A percentile compares a stretch with the other conserved stretches of the same genome.
These are phyloP conservation scores for Deilephila porcellus DNA, from an alignment of 2,888 invertebrate species.

Conservation along the genomic window DNA sequence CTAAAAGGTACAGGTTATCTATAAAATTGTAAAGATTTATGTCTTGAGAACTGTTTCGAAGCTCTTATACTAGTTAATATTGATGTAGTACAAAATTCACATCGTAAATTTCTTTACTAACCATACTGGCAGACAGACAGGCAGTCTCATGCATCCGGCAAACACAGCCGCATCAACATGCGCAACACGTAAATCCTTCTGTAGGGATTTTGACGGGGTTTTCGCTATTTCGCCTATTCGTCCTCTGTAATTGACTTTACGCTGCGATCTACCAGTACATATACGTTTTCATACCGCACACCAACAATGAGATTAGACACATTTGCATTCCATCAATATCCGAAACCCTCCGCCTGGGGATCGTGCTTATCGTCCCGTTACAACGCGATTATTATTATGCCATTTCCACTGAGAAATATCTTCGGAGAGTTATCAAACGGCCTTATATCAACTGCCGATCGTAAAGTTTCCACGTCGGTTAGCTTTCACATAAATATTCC, in stretches of 20 bases:
- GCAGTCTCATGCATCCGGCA: not conserved
- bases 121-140: not conserved
- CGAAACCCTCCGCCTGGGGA: slow-evolving; percentile 52
- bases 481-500: slow-evolving; percentile 28
- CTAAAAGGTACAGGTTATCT: not conserved
- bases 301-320: slow-evolving; percentile 28
- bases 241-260: slow-evolving; percentile 20
- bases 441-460: slow-evolving; percentile 29
- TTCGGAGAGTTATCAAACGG: slow-evolving; percentile 42
- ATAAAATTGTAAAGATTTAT: not conserved
- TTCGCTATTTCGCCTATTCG: slow-evolving; percentile 16
- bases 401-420: slow-evolving; percentile 48
- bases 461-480: slow-evolving; percentile 29
- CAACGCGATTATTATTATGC: slow-evolving; percentile 57
- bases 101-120: not conserved
- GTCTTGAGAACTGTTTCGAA: not conserved
- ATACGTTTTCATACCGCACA: not conserved
- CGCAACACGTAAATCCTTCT: slow-evolving; percentile 23
- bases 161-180: slow-evolving; percentile 4
- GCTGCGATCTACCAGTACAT: slow-evolving; percentile 1
- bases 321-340: slow-evolving; percentile 69
- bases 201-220: slow-evolving; percentile 17
- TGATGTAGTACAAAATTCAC: not conserved
- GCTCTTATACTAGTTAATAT: not conserved
- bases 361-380: slow-evolving; percentile 56